phyloP scores from a whole-genome alignment of 30 jellyfish, hydroid and myxozoan species.

The Pseudorhiza aurosa region DNA sequence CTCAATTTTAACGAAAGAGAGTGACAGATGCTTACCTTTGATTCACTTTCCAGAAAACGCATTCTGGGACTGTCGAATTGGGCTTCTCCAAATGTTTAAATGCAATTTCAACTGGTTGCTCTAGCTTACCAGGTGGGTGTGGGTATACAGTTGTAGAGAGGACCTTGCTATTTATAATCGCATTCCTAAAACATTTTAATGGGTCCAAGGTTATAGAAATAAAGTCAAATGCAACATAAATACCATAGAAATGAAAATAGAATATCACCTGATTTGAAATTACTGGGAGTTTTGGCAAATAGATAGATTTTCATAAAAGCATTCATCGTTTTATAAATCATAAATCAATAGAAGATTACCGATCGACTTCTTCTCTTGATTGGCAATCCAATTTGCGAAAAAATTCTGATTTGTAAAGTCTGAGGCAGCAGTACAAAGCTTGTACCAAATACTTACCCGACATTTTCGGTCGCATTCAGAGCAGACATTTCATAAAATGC shows the following conservation, averaged over 20 bases:
- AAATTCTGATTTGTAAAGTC: too few species aligned
- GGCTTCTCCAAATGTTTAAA: conserved; percentile 53
- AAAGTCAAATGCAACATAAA: too few species aligned
- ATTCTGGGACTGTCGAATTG: conserved; percentile 44
- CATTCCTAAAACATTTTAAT: not conserved
- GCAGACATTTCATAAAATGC: conserved; percentile 56
- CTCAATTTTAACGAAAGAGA: too few species aligned
- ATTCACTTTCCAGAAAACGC: conserved; percentile 63
- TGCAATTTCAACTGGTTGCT: conserved; percentile 54
- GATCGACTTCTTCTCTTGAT: too few species aligned
- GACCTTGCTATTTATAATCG: conserved; percentile 55
- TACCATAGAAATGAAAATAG: not conserved
- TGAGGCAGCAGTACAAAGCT: too few species aligned
- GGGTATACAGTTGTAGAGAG: conserved; percentile 65
- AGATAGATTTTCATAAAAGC: too few species aligned
- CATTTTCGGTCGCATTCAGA: not conserved
- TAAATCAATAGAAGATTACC: too few species aligned
- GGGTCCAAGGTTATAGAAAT: not conserved
- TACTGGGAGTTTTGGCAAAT: too few species aligned
- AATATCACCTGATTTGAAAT: too few species aligned
- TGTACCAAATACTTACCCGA: conserved; percentile 8
- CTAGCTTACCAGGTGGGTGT: conserved; percentile 29
- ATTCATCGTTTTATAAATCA: too few species aligned
- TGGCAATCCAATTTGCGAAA: too few species aligned
- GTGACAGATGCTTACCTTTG: conserved; percentile 59